A percentile compares a stretch with the other conserved stretches of the same genome.
phyloP scores from a whole-genome alignment of 2,113 vertebrate genomes.

The Nannobrachium achirus region DNA sequence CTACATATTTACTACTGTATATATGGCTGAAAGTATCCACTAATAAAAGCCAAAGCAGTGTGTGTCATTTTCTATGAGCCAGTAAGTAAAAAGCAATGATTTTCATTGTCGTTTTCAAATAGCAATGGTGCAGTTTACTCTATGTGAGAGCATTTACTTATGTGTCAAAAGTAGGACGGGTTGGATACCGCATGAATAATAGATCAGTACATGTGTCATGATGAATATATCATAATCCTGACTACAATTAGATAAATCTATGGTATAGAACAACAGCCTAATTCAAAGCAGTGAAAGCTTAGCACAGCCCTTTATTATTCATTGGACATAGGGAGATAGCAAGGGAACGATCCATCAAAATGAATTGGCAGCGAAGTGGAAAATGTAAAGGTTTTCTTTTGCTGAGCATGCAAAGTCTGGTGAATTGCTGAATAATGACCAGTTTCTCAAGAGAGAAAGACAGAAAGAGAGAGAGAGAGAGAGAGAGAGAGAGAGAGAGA shows the following conservation, averaged over 20 bases:
- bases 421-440: conserved; percentile 59
- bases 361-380: conserved; percentile 43
- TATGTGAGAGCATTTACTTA: not conserved
- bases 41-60: conserved; percentile 14
- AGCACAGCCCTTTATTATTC: conserved; percentile 65
- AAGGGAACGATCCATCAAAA: conserved; percentile 64
- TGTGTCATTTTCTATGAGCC: too few species aligned
- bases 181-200: conserved; percentile 29
- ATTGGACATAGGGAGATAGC: conserved; percentile 48
- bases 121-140: too few species aligned
- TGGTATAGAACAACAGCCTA: conserved; percentile 20
- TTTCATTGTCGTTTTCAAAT: too few species aligned
- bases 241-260: conserved; percentile 39
- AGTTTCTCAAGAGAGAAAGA: conserved; percentile 33
- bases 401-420: conserved; percentile 58
- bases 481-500: conserved; percentile 10
- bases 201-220: conserved; percentile 28
- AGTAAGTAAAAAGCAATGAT: not conserved
- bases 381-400: conserved; percentile 55
- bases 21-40: conserved; percentile 1
- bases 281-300: conserved; percentile 21
- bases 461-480: conserved; percentile 49
- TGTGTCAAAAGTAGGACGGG: conserved; percentile 5
- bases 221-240: conserved; percentile 50
- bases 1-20: not conserved